Evolutionary conservation across 2,888 invertebrate genomes (phyloP), one percentile per base, ranked within the genome.

Genomic region (Acanthosepion esculentum): DNA sequence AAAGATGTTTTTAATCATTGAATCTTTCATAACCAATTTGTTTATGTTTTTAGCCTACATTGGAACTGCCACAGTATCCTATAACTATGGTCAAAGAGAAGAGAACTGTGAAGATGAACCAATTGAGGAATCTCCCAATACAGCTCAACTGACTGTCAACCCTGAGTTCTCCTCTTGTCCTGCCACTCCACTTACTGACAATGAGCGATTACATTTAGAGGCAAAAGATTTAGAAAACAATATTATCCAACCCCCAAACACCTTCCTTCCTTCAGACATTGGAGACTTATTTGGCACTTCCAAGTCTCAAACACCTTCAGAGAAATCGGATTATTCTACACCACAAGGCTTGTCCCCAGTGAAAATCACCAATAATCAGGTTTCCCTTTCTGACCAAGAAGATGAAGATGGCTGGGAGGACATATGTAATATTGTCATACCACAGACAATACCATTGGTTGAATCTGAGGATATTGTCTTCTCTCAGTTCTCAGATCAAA

Each of bases 41-140:
- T 78, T 10, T n/a, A 12, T 92, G 48, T 92, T 93, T 93, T 53
- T 29, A 93, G 93, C 93, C 50, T 93, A 93, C 50, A 93, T 93
- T 93, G 93, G 93, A 93, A 93, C 93, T 53, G 53, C 50, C n/a
- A 53, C 48, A 53, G 93, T 93, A 18, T 93, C 93, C 12, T 18
- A 53, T 50, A n/a, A 93, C 93, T 93, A 93, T 29, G 48, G 93
- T 33, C 78, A 78, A n/a, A 64, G 26, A 33, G 78, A 78, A n/a
- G 78, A 78, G 18, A 78, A n/a, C n/a, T 12, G 15, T 78, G 6
- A 23, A 59, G 78, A 78, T 3, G n/a, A 78, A 78, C 5, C 15
- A 78, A 15, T 26, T 91, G 93, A 93, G 55, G 33, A 55, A 91
- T 94, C 95, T 50, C 53, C 93, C 41, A 94, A 95, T 94, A 94